phyloP scores from a whole-genome alignment of 1,140 invertebrate genomes.

The Apis laboriosa region DNA sequence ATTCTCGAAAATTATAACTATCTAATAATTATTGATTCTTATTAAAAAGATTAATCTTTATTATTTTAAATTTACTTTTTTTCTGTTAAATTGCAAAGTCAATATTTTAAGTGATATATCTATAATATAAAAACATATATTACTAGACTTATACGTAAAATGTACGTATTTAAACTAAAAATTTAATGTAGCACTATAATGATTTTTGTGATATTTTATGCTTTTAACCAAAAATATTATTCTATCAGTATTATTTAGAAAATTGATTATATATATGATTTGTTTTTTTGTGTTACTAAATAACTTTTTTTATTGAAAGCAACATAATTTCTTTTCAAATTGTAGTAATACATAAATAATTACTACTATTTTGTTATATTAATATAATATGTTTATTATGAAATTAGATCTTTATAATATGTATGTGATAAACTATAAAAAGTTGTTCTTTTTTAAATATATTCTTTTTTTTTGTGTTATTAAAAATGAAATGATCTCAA shows the following conservation, averaged over 20 bases:
- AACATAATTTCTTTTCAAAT: not conserved
- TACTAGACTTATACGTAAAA: not conserved
- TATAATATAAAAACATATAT: not conserved
- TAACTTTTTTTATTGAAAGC: constrained; percentile 1
- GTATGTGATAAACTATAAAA: not conserved
- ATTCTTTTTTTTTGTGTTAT: constrained; percentile 21
- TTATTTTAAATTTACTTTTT: not conserved
- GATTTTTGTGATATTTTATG: constrained; percentile 23
- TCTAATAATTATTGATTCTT: not conserved
- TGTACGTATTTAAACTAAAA: constrained; percentile 30
- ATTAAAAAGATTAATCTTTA: not conserved
- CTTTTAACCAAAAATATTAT: constrained; percentile 17
- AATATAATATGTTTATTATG: not conserved
- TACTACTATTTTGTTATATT: not conserved
- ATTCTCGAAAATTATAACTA: not conserved
- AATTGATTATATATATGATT: constrained; percentile 7
- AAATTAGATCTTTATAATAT: not conserved
- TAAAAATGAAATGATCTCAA: constrained; percentile 1
- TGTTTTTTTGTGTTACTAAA: not conserved
- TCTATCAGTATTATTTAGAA: constrained; percentile 27
- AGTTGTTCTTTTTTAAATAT: not conserved
- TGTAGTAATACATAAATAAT: constrained; percentile 32
- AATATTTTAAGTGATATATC: not conserved
- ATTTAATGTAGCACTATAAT: constrained; percentile 2
- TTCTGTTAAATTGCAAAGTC: not conserved